Evolutionary conservation across 1,140 invertebrate species (phyloP).

Genomic region (Tachypleus tridentatus): DNA sequence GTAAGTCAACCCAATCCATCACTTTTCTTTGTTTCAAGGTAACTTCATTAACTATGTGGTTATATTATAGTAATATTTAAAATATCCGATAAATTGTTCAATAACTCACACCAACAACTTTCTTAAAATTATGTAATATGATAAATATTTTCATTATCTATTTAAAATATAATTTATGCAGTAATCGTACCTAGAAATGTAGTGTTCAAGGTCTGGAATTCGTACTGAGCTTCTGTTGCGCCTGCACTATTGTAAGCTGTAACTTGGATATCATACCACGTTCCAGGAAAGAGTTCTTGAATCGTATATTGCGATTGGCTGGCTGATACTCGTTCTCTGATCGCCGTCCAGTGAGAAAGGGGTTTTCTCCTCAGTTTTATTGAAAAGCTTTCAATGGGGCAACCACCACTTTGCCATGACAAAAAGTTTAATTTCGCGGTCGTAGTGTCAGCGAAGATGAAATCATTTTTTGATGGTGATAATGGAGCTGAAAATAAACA

Average conservation of each 20-base stretch:
- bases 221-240: constrained; percentile 14
- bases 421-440: constrained; percentile 7
- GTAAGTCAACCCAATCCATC: too few species aligned
- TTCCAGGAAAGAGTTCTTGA: constrained; percentile 6
- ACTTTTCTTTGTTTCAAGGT: too few species aligned
- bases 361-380: not conserved
- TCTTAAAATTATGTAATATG: too few species aligned
- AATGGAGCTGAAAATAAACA: constrained; percentile 3
- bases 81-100: too few species aligned
- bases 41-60: too few species aligned
- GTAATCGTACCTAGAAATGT: constrained; percentile 5
- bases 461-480: constrained; percentile 6
- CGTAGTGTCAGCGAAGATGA: constrained; percentile 8
- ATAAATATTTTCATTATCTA: too few species aligned
- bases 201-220: constrained; percentile 12
- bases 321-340: not conserved
- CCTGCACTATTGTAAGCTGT: constrained; percentile 15
- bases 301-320: constrained; percentile 5
- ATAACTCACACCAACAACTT: too few species aligned
- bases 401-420: constrained; percentile 13
- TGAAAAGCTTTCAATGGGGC: constrained; percentile 14
- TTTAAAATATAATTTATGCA: too few species aligned
- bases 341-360: not conserved
- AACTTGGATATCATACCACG: constrained; percentile 11
- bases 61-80: too few species aligned